Evolutionary conservation across 2,113 vertebrate genomes (phyloP), one percentile per base, ranked within the genome.

Genomic region (Ceuthmochares aereus): DNA sequence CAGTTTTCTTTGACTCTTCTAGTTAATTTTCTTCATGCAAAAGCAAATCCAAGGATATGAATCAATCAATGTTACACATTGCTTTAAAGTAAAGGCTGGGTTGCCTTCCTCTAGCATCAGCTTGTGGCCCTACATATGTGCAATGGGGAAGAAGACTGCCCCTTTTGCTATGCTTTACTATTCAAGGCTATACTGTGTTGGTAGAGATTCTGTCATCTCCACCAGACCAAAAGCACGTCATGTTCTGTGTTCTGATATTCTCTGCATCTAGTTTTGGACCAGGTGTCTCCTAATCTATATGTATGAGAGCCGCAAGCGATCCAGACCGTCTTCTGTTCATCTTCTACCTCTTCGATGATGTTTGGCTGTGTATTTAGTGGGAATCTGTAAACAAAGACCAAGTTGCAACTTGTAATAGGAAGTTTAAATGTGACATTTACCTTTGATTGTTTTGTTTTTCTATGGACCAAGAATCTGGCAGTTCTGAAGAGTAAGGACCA

Each of bases 41-140:
- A 74, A 68, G 11, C 3, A 12, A 37, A 63, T 92, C 8, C 32
- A 42, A 1, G 23, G 1, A 21, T 22, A 47, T 1, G 2, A 3
- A 47, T 74, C 18, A 25, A 88, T 9, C 3, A 52, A 19, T 20
- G 13, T 30, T n/a, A 54, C 8, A 22, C 10, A 9, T 47, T 54
- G 21, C 36, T 77, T 76, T 51, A 70, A 66, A 85, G 5, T 12
- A 54, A 23, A 23, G 9, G n/a, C 5, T 37, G 15, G 3, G 6
- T 36, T 54, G 42, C 14, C 10, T 64, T 91, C 36, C 30, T 75
- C 40, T 45, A 42, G 1, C 16, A 66, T n/a, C 22, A 69, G 4
- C 20, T 42, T 70, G 27, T 64, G 66, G 34, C 20, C 6, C 27
- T 63, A 12, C 2, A 27, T 2, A 2, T 27, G 21, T 76, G 49